Base-by-base conservation (phyloP, 2,888 invertebrate genomes). In the Heliconius sara region DNA sequence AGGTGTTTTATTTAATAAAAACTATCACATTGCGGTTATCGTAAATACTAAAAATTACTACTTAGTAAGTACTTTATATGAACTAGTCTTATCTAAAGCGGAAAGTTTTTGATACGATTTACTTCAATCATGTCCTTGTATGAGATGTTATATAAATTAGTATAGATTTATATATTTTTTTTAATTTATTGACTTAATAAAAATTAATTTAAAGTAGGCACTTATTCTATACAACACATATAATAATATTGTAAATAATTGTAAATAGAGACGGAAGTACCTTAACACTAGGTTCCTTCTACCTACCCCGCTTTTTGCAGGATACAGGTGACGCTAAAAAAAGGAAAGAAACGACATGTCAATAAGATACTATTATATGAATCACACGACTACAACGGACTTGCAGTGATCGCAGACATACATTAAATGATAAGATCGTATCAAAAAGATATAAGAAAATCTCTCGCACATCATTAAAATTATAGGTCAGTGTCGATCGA, bases 401-500 rank as follows among this genome's bases (percentile, higher is more conserved):
- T 13, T 25, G 57, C 73, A 73, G 13, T 34, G 39, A 73, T 73
- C 60, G 25, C 73, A 25, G 30, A 22, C n/a, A 34, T 60, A 73
- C 60, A 73, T 60, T 73, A 73, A 73, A n/a, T 25, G 73, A 73
- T 73, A 73, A 73, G 73, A 60, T 63, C 12, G 25, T 67, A 39
- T 25, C 73, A 66, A 22, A 57, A 76, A 27, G 57, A 75, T n/a
- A 77, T 22, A 52, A 71, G n/a, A 43, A 65, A 47, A 30, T 12
- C 60, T 30, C 34, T 34, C 39, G 22, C 77, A 77, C 65, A 76
- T 76, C 77, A 70, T 74, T 60, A 30, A 25, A 47, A 60, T 75
- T 74, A 77, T 80, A 78, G 80, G 81, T 79, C 75, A 79, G 47
- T 74, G 76, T 71, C 81, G 71, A 75, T 75, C 79, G 79, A 79